Conservation (phyloP, 2,888 invertebrate genomes). For the Melolontha melolontha region DNA sequence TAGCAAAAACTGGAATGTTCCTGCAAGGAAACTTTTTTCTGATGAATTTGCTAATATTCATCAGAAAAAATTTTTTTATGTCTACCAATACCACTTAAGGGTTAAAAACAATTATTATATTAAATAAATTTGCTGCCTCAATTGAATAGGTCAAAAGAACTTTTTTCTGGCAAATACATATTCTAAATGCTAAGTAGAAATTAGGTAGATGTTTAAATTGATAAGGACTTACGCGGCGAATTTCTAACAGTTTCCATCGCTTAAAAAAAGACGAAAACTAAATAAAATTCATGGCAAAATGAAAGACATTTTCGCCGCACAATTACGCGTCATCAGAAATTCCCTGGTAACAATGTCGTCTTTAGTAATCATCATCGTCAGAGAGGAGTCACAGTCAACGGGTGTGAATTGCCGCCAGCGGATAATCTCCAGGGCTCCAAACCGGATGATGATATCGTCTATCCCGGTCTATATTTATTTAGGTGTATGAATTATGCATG, state of each 20-base stretch:
- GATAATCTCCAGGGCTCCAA: conserved; percentile 48
- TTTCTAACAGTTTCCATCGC: no score
- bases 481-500: conserved; percentile 62
- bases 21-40: no score
- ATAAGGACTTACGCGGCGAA: not conserved
- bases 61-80: no score
- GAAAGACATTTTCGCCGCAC: conserved; percentile 13
- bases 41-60: no score
- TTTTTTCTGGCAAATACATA: no score
- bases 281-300: conserved; percentile 14
- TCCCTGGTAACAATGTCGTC: conserved; percentile 35
- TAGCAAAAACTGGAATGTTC: no score
- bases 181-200: not conserved
- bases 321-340: conserved; percentile 27
- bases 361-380: conserved; percentile 20
- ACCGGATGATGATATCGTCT: conserved; percentile 60
- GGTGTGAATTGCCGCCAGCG: conserved; percentile 48
- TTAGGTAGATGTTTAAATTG: conserved; percentile 8
- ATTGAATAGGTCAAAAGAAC: no score
- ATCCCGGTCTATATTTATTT: conserved; percentile 62
- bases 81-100: no score
- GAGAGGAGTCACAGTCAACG: conserved; percentile 3
- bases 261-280: conserved; percentile 1
- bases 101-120: no score
- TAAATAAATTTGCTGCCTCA: no score